These are phyloP conservation scores for Pangasianodon gigas DNA, from an alignment of 2,113 vertebrate species.

Conservation along the genomic window DNA sequence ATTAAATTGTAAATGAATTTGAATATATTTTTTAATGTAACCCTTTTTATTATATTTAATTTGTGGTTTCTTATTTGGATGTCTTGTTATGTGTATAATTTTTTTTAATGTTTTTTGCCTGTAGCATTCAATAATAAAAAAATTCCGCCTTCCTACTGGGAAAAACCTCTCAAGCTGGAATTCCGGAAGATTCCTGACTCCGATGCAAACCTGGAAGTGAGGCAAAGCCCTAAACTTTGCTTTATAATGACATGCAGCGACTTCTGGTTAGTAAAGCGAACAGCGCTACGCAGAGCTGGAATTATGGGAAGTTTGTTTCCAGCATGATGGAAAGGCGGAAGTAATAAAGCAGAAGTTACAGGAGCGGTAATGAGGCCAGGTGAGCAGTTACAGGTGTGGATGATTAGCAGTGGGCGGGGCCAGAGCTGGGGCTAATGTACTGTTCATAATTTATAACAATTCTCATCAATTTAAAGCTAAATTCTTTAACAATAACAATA, in stretches of 20 bases:
- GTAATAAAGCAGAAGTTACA: neutral
- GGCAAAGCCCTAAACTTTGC: neutral
- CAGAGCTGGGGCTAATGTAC: neutral
- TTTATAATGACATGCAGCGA: neutral
- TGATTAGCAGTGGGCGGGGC: neutral
- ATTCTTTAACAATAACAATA: no score
- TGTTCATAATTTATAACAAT: neutral
- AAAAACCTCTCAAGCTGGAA: neutral
- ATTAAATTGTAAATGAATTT: no score
- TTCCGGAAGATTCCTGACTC: neutral
- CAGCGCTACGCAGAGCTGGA: no score
- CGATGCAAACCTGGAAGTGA: neutral
- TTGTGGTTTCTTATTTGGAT: no score
- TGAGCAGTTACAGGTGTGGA: neutral
- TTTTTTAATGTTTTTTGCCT: no score
- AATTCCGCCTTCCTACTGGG: no score
- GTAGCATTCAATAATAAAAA: no score
- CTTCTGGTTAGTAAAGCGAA: neutral
- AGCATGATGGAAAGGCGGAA: neutral
- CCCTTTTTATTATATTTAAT: no score
- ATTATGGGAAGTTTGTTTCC: neutral
- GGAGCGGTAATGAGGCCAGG: neutral
- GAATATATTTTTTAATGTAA: no score
- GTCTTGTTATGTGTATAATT: no score
- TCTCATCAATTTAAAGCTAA: neutral